phyloP scores from a whole-genome alignment of 2,888 invertebrate genomes.

The Hypercompe scribonia region DNA sequence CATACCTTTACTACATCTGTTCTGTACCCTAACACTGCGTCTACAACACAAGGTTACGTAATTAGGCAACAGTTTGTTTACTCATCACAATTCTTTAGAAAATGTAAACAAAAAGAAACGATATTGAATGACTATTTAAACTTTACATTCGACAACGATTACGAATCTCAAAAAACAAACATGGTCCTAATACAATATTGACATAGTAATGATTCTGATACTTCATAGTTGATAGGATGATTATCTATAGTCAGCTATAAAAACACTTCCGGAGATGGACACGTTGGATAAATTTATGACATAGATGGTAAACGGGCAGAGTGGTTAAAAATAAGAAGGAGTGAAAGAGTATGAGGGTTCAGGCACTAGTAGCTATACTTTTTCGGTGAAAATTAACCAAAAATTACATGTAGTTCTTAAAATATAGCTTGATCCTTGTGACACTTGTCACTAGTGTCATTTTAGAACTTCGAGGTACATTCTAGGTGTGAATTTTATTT shows the following conservation, averaged over 20 bases:
- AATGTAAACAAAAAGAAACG: conserved; percentile 7
- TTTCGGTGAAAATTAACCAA: no score
- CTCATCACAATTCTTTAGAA: conserved; percentile 4
- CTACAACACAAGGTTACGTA: conserved; percentile 6
- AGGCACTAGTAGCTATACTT: no score
- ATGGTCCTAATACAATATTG: conserved; percentile 22
- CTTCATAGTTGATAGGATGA: neutral
- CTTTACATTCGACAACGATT: conserved; percentile 2
- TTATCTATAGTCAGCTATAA: conserved; percentile 2
- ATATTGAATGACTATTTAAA: conserved; percentile 6
- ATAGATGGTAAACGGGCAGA: neutral
- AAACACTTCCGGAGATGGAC: neutral
- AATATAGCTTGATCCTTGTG: no score
- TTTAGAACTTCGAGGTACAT: no score
- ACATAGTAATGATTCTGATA: neutral
- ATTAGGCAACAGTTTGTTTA: conserved; percentile 10
- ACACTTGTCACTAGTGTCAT: no score
- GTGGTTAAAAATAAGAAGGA: neutral
- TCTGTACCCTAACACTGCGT: neutral
- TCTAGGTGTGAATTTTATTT: no score
- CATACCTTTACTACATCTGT: neutral
- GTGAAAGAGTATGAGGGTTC: neutral
- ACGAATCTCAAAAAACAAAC: conserved; percentile 9
- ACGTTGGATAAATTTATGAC: neutral
- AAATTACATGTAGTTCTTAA: no score